Evolutionary conservation across 2,797 vertebrate species (phyloP).

Genomic region (Ctenochaetus hawaiiensis): DNA sequence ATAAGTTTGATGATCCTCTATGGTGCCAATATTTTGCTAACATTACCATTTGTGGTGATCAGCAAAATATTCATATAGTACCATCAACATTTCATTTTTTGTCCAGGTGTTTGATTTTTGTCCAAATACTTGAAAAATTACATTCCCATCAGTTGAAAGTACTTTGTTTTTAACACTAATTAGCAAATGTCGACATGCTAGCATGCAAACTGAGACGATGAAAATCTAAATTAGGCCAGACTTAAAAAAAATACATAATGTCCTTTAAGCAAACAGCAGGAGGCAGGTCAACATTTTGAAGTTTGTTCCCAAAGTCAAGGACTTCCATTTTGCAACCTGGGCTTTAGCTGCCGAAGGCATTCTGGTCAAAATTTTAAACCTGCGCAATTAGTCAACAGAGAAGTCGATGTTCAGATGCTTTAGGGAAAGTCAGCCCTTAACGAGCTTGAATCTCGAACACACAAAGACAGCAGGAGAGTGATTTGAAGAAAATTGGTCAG

Average conservation of each 20-base stretch:
- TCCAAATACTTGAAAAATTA: not conserved
- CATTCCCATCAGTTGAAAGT: not conserved
- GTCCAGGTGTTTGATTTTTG: not conserved
- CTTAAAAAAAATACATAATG: not conserved
- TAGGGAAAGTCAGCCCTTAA: slow-evolving; percentile 27
- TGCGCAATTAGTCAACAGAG: slow-evolving; percentile 31
- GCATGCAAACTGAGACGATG: not conserved
- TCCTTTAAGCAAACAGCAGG: slow-evolving; percentile 55
- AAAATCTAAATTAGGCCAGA: no score
- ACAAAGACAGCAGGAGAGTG: not conserved
- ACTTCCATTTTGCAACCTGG: slow-evolving; percentile 39
- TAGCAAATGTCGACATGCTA: not conserved
- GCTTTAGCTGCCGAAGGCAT: slow-evolving; percentile 39
- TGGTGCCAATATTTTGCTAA: no score
- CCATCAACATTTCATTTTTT: not conserved
- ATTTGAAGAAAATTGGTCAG: slow-evolving; percentile 26
- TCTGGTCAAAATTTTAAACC: slow-evolving; percentile 8
- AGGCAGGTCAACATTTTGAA: slow-evolving; percentile 33
- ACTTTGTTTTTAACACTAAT: not conserved
- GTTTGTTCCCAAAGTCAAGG: slow-evolving; percentile 37
- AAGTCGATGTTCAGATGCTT: slow-evolving; percentile 16
- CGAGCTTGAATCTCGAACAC: slow-evolving; percentile 11
- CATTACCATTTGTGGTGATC: no score
- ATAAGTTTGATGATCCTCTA: not conserved
- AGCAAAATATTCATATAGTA: no score